phyloP scores from a whole-genome alignment of 2,797 vertebrate genomes.

The Rhinatrema bivittatum region DNA sequence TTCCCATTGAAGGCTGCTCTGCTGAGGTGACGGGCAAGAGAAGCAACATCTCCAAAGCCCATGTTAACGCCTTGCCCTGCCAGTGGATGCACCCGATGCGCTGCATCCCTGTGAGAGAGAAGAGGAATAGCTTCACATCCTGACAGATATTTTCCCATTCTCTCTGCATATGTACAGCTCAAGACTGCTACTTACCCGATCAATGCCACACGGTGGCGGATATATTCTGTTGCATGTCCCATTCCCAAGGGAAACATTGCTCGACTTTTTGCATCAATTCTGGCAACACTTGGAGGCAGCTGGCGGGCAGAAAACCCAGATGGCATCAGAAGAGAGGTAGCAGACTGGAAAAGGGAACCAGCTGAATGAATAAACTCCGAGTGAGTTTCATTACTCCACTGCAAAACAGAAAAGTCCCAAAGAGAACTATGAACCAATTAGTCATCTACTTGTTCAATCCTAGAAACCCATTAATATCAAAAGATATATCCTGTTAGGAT shows the following conservation, averaged over 20 bases:
- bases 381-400: conserved; percentile 94
- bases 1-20: conserved; percentile 85
- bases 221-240: conserved; percentile 87
- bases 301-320: conserved; percentile 77
- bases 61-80: conserved; percentile 96
- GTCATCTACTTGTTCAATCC: background rate
- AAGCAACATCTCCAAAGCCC: conserved; percentile 88
- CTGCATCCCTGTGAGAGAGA: conserved; percentile 76
- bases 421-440: too few species aligned
- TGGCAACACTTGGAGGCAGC: conserved; percentile 85
- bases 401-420: conserved; percentile 10
- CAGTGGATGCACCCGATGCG: conserved; percentile 92
- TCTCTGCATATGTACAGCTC: too few species aligned
- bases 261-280: conserved; percentile 73
- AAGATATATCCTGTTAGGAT: too few species aligned
- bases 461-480: background rate
- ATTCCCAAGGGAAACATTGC: conserved; percentile 85
- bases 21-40: conserved; percentile 77
- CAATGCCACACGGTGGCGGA: conserved; percentile 81
- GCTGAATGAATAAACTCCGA: conserved; percentile 82
- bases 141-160: too few species aligned
- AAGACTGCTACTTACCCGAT: conserved; percentile 84
- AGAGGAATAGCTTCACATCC: too few species aligned
- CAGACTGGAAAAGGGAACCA: conserved; percentile 68
- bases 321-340: conserved; percentile 73